phyloP scores from a whole-genome alignment of 2,888 invertebrate genomes.

The Trichacis sp. region DNA sequence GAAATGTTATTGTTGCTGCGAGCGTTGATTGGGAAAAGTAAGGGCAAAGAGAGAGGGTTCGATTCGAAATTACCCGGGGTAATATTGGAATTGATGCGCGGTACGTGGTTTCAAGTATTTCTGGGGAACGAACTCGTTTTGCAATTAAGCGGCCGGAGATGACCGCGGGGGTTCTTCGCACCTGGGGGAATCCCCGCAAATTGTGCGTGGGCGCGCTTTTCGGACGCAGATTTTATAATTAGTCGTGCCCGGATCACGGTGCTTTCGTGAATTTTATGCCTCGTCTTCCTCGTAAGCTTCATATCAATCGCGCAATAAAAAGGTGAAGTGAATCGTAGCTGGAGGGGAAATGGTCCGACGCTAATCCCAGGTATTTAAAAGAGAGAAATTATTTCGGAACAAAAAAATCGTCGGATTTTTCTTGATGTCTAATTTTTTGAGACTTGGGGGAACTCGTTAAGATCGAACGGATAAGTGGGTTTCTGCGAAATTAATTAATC shows the following conservation, averaged over 20 bases:
- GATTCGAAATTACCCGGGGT: conserved; percentile 7
- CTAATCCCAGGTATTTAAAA: too few species aligned
- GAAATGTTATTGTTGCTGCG: neutral
- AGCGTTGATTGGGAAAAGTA: neutral
- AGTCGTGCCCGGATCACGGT: conserved; percentile 18
- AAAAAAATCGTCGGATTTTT: too few species aligned
- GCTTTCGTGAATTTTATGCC: neutral
- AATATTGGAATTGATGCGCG: conserved; percentile 40
- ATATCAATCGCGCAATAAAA: neutral
- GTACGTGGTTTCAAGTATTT: conserved; percentile 46
- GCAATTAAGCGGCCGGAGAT: conserved; percentile 55
- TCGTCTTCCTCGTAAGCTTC: neutral
- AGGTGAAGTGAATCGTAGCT: neutral
- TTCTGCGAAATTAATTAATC: too few species aligned
- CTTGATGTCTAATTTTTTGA: too few species aligned
- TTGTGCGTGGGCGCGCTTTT: conserved; percentile 36
- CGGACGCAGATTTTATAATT: conserved; percentile 38
- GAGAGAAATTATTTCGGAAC: too few species aligned
- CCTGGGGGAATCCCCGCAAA: conserved; percentile 12
- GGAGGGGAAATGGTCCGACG: neutral
- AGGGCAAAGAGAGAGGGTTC: neutral
- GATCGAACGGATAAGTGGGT: too few species aligned
- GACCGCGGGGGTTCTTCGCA: conserved; percentile 33
- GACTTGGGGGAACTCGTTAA: too few species aligned
- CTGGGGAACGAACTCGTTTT: conserved; percentile 55